Evolutionary conservation across 2,113 vertebrate genomes (phyloP).

Genomic region (Euleptes europaea): DNA sequence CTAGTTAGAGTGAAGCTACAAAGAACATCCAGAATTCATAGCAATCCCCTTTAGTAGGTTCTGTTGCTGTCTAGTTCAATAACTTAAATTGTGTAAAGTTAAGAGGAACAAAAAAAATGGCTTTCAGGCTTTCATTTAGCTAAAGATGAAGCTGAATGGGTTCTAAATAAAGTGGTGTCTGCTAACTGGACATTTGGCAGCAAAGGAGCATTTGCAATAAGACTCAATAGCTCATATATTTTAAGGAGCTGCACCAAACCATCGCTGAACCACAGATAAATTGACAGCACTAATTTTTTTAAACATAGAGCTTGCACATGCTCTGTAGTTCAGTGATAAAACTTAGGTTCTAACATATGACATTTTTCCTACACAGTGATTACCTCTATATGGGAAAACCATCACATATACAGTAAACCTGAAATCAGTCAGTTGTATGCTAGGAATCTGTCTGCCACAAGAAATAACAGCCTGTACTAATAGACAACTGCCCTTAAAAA

Average conservation of each 20-base stretch:
- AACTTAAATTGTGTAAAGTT: slow-evolving; percentile 42
- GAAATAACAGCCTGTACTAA: background rate
- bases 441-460: slow-evolving; percentile 12
- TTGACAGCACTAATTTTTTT: slow-evolving; percentile 51
- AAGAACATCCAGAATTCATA: slow-evolving; percentile 3
- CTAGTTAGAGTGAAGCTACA: slow-evolving; percentile 21
- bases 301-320: slow-evolving; percentile 54
- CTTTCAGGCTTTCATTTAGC: slow-evolving; percentile 58
- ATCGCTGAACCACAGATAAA: slow-evolving; percentile 53
- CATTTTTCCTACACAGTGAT: background rate
- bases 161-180: slow-evolving; percentile 50
- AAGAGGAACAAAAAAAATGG: slow-evolving; percentile 54
- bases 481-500: slow-evolving; percentile 1
- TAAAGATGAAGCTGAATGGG: slow-evolving; percentile 47
- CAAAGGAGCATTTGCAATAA: slow-evolving; percentile 59
- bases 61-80: slow-evolving; percentile 34
- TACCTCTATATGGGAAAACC: slow-evolving; percentile 19
- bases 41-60: slow-evolving; percentile 21
- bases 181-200: slow-evolving; percentile 59
- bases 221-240: slow-evolving; percentile 45
- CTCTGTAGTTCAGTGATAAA: slow-evolving; percentile 35
- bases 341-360: background rate
- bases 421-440: slow-evolving; percentile 1
- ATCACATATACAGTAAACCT: slow-evolving; percentile 19
- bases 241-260: slow-evolving; percentile 58